Conservation (phyloP, 2,113 vertebrate genomes). For the Merops nubicus region DNA sequence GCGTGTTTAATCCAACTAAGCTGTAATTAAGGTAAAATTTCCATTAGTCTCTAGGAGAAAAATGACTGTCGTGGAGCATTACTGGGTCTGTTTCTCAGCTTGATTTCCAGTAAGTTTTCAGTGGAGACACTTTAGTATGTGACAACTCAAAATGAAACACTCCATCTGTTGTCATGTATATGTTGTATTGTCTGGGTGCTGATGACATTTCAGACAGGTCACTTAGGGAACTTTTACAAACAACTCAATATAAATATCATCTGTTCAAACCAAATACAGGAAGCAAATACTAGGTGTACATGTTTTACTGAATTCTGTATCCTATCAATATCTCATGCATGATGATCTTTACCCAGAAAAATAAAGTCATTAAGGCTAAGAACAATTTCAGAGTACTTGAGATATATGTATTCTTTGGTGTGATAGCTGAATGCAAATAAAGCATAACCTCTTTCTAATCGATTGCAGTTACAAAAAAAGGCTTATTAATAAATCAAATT, state of each 20-base stretch:
- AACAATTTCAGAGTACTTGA: neutral
- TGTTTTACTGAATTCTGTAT: neutral
- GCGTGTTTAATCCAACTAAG: neutral
- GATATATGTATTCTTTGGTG: neutral
- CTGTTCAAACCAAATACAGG: neutral
- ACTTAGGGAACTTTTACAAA: neutral
- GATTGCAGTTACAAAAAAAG: neutral
- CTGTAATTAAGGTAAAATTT: neutral
- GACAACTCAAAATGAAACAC: neutral
- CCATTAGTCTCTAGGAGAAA: neutral
- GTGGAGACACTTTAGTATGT: neutral
- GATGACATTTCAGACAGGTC: neutral
- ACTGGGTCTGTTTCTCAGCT: neutral
- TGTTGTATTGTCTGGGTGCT: neutral
- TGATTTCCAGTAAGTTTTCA: neutral
- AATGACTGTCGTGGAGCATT: neutral
- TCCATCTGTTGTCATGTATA: neutral
- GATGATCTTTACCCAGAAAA: neutral
- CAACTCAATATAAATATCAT: neutral
- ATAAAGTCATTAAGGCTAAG: neutral
- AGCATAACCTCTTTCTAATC: neutral
- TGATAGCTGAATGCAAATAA: neutral
- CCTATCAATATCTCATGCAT: neutral
- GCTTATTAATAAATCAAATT: neutral
- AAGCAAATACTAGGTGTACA: neutral